Conservation (phyloP, 2,113 vertebrate genomes). For the Corvus moneduloides region DNA sequence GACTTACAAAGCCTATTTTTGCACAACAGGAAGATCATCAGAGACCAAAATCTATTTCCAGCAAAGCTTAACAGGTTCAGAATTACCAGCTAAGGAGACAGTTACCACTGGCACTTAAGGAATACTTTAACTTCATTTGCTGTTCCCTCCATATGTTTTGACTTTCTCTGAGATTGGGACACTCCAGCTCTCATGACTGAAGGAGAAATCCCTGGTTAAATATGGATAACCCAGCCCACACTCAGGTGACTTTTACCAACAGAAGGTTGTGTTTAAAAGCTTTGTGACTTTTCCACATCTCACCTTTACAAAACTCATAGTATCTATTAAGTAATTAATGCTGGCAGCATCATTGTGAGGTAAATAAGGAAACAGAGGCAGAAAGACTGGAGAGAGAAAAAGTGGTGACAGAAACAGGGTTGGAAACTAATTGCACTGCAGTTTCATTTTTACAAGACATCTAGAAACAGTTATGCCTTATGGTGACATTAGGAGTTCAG, state of each 20-base stretch:
- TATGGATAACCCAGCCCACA: not conserved
- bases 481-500: not conserved
- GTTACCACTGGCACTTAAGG: not conserved
- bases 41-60: conserved; percentile 28
- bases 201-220: not conserved
- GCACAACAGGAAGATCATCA: not conserved
- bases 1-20: conserved; percentile 13
- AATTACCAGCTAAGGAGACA: not conserved
- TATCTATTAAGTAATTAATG: not conserved
- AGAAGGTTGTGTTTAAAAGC: not conserved
- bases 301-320: not conserved
- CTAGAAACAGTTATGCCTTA: not conserved
- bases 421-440: not conserved
- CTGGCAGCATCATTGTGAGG: not conserved
- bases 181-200: not conserved
- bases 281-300: not conserved
- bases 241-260: not conserved
- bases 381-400: not conserved
- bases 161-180: not conserved
- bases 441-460: not conserved
- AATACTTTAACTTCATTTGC: not conserved
- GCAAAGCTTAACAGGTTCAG: conserved; percentile 26
- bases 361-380: not conserved
- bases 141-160: not conserved
- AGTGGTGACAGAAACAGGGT: not conserved